Base-by-base conservation (phyloP, 2,888 invertebrate genomes). In the Hemicrepidius hirtus region DNA sequence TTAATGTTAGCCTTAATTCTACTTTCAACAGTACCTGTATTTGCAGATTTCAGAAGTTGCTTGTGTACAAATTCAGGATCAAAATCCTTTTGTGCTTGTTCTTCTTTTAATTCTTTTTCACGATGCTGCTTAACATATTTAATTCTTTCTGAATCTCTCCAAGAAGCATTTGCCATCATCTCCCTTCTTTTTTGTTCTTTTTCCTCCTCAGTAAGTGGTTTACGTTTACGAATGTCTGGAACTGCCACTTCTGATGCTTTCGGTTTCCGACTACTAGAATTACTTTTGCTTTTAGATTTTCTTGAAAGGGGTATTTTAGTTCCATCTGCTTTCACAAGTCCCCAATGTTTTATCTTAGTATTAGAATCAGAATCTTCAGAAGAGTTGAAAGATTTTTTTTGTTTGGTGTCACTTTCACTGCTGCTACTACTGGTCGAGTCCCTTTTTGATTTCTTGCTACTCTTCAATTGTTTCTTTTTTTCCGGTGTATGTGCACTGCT, bases 1-100 rank as follows among this genome's bases (percentile, higher is more conserved):
- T 97, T 95, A 49, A 95, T 91, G 84, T 97, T 98, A 12, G 97
- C 91, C 82, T 93, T 95, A 60, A 98, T 93, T 78, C 97, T 90
- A 75, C 92, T 91, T 82, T 95, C 96, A 0, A 98, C 92, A 9
- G 93, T 93, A 67, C 92, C 91, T 20, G 89, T 89, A 77, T 91
- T 89, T 0, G 92, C 91, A 64, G 91, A 91, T 72, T 88, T 88
- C 0, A 92, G 87, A 76, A 94, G 87, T 84, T 95, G 91, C 78
- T 92, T 92, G 71, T 87, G 86, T 46, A 89, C 84, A 79, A 90
- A 90, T 72, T 89, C 88, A 76, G 88, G 83, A 84, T 89, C 87
- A 84, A 89, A 88, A 77, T 88, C 85, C 76, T 86, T 82, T 68
- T 85, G 75, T 77, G 87, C 84, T 79, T 86, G 79, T 28, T 86